These are phyloP conservation scores for Apodemia mormo DNA, from an alignment of 2,888 invertebrate genomes.

Conservation along the genomic window DNA sequence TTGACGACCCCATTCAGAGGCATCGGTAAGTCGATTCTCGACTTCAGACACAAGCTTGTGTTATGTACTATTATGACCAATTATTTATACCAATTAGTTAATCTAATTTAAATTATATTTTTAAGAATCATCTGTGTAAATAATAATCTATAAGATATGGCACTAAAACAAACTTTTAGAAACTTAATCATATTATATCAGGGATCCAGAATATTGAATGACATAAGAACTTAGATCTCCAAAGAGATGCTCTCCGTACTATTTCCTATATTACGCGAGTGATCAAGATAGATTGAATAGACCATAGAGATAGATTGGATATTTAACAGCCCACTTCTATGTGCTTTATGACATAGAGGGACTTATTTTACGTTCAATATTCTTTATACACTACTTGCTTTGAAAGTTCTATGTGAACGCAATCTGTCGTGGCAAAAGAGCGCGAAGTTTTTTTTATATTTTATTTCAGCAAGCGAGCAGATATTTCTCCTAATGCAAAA, in stretches of 20 bases:
- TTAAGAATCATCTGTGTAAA: too few relatives aligned
- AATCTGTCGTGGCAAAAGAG: background rate
- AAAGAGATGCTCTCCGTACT: background rate
- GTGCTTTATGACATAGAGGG: conserved; percentile 13
- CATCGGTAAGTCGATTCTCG: too few relatives aligned
- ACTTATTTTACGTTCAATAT: conserved; percentile 19
- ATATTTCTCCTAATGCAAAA: too few relatives aligned
- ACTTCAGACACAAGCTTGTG: too few relatives aligned
- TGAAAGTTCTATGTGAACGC: conserved; percentile 1
- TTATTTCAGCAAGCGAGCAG: too few relatives aligned
- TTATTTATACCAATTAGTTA: too few relatives aligned
- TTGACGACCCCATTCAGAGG: too few relatives aligned
- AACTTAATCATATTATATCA: background rate
- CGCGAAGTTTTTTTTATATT: background rate
- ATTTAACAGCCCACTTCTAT: conserved; percentile 10
- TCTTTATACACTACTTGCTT: conserved; percentile 14
- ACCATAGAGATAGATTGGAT: background rate
- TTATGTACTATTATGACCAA: too few relatives aligned
- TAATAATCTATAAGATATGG: too few relatives aligned
- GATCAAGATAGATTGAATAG: conserved; percentile 16
- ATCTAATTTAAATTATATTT: too few relatives aligned
- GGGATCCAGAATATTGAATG: background rate
- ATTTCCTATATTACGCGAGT: conserved; percentile 5
- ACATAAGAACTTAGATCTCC: conserved; percentile 5
- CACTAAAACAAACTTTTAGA: background rate